Base-by-base conservation (phyloP, 2,888 invertebrate genomes). In the Macrosoma leucophasiata region DNA sequence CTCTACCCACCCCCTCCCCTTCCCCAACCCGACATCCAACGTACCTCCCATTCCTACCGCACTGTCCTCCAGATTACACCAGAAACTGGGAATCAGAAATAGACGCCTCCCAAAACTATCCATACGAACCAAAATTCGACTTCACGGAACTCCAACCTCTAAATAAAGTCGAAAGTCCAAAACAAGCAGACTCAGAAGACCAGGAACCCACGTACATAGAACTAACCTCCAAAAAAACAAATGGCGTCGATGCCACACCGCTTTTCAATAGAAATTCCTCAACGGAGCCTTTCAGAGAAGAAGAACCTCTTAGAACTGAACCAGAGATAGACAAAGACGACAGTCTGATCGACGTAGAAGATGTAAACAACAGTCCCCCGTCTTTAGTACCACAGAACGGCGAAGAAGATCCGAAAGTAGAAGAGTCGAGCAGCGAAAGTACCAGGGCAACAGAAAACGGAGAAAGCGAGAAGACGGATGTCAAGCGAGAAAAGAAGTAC, bases 51-150 rank as follows among this genome's bases (percentile, higher is more conserved):
- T 81, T 75, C 59, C 52, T 77, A 27, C 79, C 81, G 33, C 77
- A 76, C 50, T 75, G 74, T 52, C 65, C 75, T 14, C 71, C 75
- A 34, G 84, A 84, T 44, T 84, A 78, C 62, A 67, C 76, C 30
- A 66, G 84, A 47, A 85, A 85, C 62, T 85, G 85, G 85, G 84
- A 84, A 52, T 82, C 76, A 3, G 85, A 85, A 55, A 85, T 85
- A 22, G 85, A 85, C 52, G 84, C 84, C n/a, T 71, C 77, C 9
- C 75, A 78, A 43, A 81, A 74, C 50, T 81, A 63, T 44, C 41
- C 58, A 0, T 81, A 69, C 47, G 82, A 79, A 55, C 74, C 76
- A 0, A 82, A 81, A 55, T 73, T 70, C 36, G 77, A 78, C 26
- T 82, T 71, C 45, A 77, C 77, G 0, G 81, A 81, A 28, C 53